Base-by-base conservation (phyloP, 2,888 invertebrate species). In the Tetheella fluctuosa region DNA sequence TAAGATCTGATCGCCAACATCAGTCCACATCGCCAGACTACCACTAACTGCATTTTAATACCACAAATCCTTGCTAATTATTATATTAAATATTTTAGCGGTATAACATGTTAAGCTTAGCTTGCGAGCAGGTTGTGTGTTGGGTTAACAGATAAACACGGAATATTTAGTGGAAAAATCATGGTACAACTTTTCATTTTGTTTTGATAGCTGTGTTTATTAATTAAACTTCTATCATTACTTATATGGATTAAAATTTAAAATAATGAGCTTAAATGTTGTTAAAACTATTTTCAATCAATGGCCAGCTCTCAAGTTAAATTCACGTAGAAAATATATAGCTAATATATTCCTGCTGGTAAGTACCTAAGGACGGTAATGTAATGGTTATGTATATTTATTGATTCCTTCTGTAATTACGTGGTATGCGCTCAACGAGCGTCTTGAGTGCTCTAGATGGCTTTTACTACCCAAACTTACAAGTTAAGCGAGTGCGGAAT, bases 1-100 rank as follows among this genome's bases (percentile, higher is more conserved):
- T 85, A 84, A 85, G 85, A 89, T 81, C 83, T 77, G 83, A 85
- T 85, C 81, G 81, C 80, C 79, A 80, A 76, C 67, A 77, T 69
- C 78, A 84, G 71, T 81, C 84, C 84, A 85, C 83, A 85, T 86
- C 77, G 74, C 69, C 70, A 74, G 76, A 81, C 81, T 77, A 74
- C 79, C 77, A 76, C 76, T 76, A 76, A 70, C 72, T 77, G 71
- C 80, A 42, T 42, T 42, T 15, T 13, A 37, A 1, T 37, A 15
- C 37, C 13, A 15, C 37, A 37, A 37, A 37, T 15, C 37, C 15
- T 30, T 37, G 34, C 34, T 12, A 34, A 12, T 10, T 34, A 34
- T 12, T 10, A 8, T 12, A 34, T 12, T 2, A 34, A 10, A 34
- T 8, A 34, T 8, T 2, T 2, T 3, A 34, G 2, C 34, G 12